Evolutionary conservation across 2,113 vertebrate genomes (phyloP).

Genomic region (Indri indri): DNA sequence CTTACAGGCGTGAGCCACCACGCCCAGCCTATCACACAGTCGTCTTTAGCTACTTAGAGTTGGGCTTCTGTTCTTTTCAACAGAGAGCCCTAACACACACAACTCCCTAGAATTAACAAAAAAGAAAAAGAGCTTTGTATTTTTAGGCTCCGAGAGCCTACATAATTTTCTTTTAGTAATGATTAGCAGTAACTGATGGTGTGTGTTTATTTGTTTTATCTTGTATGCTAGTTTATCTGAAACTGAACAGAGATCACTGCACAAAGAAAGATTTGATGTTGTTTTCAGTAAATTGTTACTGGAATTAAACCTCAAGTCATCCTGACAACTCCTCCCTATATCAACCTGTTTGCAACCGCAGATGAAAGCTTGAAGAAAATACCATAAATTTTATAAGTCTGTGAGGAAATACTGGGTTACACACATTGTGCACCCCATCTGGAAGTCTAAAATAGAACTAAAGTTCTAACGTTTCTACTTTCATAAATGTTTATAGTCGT

Average conservation of each 20-base stretch:
- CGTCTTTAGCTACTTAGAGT: background rate
- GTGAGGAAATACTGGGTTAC: background rate
- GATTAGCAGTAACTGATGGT: background rate
- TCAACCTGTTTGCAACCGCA: background rate
- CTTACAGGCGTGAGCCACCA: too few relatives aligned
- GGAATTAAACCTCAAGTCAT: background rate
- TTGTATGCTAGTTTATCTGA: background rate
- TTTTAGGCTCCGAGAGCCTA: background rate
- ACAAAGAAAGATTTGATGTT: background rate
- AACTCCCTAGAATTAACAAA: background rate
- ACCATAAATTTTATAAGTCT: background rate
- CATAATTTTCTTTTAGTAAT: background rate
- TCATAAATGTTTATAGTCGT: background rate
- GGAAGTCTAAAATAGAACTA: background rate
- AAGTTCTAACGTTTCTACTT: background rate
- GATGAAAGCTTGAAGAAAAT: background rate
- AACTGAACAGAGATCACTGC: background rate
- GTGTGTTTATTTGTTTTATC: background rate
- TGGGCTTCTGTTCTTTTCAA: background rate
- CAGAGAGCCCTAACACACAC: background rate
- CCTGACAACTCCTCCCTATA: background rate
- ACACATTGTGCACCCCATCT: background rate
- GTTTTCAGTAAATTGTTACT: background rate
- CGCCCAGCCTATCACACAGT: too few relatives aligned
- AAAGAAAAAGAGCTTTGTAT: background rate